Evolutionary conservation across 2,797 vertebrate species (phyloP), one percentile per base, ranked within the genome.

Genomic region (Naso thynnoides): DNA sequence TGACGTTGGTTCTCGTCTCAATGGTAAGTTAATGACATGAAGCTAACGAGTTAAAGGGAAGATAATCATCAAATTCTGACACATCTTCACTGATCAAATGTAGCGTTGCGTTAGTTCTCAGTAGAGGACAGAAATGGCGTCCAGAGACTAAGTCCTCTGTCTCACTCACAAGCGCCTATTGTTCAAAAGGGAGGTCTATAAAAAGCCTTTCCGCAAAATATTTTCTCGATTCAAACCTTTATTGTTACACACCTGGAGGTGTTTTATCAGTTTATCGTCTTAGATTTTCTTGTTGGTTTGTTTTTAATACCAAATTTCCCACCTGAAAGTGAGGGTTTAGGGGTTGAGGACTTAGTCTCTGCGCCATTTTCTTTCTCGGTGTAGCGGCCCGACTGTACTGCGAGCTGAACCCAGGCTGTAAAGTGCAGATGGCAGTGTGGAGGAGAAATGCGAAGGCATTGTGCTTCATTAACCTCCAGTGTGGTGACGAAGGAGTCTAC

Each of bases 301-400:
- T 26, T 64, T 80, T 84, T 83, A 53, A 53, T 57, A 11, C 63
- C 81, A 33, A 67, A 91, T 86, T 92, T 88, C 73, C 65, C 77
- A 72, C 74, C 87, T 93, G 91, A 95, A 95, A 95, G 91, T 95
- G 95, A 96, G 94, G 96, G 95, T 97, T 96, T 97, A 96, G 95
- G 96, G 96, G 95, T 96, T 99, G 95, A 95, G 97, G 97, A 99
- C 98, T 99, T 99, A 98, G 97, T 99, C 98, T 99, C 98, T 99
- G 96, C 97, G 97, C 97, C 98, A 99, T 99, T 99, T 99, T 98
- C 96, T 99, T 98, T 98, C 98, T 95, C 91, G 92, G 88, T 93
- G 88, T 93, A 93, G 91, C 92, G 90, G 92, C 92, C 92, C 93
- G 93, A 90, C 82, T 91, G 83, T 75, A 60, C 85, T 90, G 83